Evolutionary conservation across 2,113 vertebrate genomes (phyloP).

Genomic region (Mirza zaza): DNA sequence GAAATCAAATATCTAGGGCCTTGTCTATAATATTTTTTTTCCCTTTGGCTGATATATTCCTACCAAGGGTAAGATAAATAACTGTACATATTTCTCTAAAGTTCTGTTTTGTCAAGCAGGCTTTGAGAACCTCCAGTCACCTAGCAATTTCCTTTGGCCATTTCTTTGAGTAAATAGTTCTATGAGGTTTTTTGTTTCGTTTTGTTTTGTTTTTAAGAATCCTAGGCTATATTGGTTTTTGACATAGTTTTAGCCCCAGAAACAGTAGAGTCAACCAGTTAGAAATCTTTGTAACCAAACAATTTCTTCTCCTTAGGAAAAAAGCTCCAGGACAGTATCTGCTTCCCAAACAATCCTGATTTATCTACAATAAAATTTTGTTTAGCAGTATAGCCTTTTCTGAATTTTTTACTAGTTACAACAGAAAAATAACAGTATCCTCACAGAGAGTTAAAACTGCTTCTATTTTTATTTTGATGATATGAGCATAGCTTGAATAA

Average conservation of each 20-base stretch:
- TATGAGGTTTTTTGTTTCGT: no score
- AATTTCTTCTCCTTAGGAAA: not conserved
- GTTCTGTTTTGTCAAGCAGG: not conserved
- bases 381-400: not conserved
- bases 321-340: not conserved
- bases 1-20: not conserved
- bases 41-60: not conserved
- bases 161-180: not conserved
- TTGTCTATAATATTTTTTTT: not conserved
- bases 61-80: not conserved
- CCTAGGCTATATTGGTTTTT: not conserved
- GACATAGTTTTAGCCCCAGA: not conserved
- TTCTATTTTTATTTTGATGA: not conserved
- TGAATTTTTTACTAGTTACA: not conserved
- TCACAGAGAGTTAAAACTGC: not conserved
- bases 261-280: not conserved
- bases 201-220: not conserved
- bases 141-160: not conserved
- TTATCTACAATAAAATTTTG: not conserved
- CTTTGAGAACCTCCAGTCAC: not conserved
- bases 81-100: not conserved
- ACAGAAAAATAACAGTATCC: not conserved
- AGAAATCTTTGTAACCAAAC: not conserved
- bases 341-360: not conserved
- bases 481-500: not conserved